Percentiles rank a stretch among this genome's conserved stretches.
Conservation (phyloP, 2,113 vertebrate species). For the Ascaphus truei region DNA sequence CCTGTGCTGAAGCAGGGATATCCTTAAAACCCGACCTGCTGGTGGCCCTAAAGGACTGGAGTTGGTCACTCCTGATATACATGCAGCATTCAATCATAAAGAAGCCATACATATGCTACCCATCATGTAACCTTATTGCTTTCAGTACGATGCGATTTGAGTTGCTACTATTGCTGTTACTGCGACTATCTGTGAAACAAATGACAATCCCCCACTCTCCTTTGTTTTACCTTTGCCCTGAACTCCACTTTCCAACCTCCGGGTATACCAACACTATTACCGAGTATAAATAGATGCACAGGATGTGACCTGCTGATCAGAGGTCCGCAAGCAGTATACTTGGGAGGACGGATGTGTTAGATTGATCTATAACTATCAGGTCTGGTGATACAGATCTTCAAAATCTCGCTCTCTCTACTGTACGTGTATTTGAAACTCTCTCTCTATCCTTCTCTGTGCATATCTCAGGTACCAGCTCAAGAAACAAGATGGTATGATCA, state of each 20-base stretch:
- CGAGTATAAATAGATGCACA: conserved; percentile 30
- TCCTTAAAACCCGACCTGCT: too few species aligned
- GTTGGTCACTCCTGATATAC: neutral
- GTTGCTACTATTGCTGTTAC: too few species aligned
- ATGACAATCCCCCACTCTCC: neutral
- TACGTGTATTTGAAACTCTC: too few species aligned
- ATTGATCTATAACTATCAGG: neutral
- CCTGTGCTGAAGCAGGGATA: too few species aligned
- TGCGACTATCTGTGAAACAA: neutral
- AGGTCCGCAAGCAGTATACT: conserved; percentile 8
- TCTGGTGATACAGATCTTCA: neutral
- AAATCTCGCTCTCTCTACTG: too few species aligned
- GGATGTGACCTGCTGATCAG: conserved; percentile 8
- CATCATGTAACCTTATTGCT: neutral
- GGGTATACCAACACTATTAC: conserved; percentile 13
- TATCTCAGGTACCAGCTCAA: too few species aligned
- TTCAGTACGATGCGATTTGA: neutral
- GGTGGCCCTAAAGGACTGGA: too few species aligned
- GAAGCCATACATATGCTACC: neutral
- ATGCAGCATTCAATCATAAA: neutral
- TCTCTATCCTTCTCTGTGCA: too few species aligned
- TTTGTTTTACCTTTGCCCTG: conserved; percentile 27
- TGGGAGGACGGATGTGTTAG: neutral
- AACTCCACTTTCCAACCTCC: conserved; percentile 18
- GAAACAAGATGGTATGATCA: too few species aligned